Evolutionary conservation across 1,140 invertebrate genomes (phyloP).

Genomic region (Atopsyche davidsoni): DNA sequence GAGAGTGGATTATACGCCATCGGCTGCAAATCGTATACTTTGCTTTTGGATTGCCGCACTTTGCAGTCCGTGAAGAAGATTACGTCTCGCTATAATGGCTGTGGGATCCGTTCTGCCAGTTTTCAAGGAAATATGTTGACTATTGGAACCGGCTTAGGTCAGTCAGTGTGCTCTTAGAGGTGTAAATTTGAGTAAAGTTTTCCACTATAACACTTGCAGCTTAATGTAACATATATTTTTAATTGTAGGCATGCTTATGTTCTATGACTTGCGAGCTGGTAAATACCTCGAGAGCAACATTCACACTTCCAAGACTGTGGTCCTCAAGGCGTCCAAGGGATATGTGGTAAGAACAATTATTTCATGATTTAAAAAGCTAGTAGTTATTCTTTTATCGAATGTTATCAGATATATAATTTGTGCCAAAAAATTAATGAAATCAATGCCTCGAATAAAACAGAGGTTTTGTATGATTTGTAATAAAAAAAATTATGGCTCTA

Average conservation of each 20-base stretch:
- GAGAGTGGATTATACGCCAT: slow-evolving; percentile 83
- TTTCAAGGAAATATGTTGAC: slow-evolving; percentile 86
- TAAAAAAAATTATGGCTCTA: too few species aligned
- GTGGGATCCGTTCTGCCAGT: slow-evolving; percentile 82
- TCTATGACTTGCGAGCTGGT: slow-evolving; percentile 85
- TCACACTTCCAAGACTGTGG: slow-evolving; percentile 79
- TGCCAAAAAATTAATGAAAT: too few species aligned
- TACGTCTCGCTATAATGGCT: slow-evolving; percentile 72
- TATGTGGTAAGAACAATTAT: slow-evolving; percentile 73
- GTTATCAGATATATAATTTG: too few species aligned
- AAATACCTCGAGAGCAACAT: slow-evolving; percentile 89
- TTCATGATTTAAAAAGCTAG: too few species aligned
- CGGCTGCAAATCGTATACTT: slow-evolving; percentile 88
- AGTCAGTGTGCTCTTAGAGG: slow-evolving; percentile 7
- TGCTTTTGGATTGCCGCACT: slow-evolving; percentile 81
- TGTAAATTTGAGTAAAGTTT: too few species aligned
- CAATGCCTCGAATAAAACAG: too few species aligned
- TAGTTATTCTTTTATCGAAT: too few species aligned
- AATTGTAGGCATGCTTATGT: slow-evolving; percentile 69
- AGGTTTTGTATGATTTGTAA: too few species aligned
- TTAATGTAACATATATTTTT: slow-evolving; percentile 2
- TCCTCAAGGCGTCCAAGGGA: slow-evolving; percentile 82
- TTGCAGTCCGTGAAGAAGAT: slow-evolving; percentile 68
- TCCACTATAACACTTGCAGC: not conserved
- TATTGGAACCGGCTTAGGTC: slow-evolving; percentile 82